A percentile compares a stretch with the other conserved stretches of the same genome.
phyloP scores from a whole-genome alignment of 2,113 vertebrate genomes.

The Verasper variegatus region DNA sequence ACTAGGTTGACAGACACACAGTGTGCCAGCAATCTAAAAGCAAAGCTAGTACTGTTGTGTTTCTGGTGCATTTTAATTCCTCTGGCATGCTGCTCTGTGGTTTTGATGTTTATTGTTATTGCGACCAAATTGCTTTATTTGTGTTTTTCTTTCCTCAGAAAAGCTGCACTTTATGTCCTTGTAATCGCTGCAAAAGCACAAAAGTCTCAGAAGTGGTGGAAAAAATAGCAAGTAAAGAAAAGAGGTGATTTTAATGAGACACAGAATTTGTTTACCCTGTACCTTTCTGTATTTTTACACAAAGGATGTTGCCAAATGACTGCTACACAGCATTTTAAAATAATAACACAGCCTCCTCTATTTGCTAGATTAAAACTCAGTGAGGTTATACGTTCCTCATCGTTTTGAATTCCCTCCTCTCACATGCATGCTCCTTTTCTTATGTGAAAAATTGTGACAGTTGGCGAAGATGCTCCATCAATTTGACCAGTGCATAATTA shows the following conservation, averaged over 20 bases:
- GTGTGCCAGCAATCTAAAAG: slow-evolving; percentile 8
- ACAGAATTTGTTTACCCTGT: not conserved
- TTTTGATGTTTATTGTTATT: slow-evolving; percentile 8
- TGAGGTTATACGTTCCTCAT: slow-evolving; percentile 10
- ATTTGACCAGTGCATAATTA: slow-evolving; percentile 36
- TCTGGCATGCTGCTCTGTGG: not conserved
- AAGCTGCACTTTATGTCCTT: not conserved
- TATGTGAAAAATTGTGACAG: slow-evolving; percentile 26
- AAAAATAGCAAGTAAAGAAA: not conserved
- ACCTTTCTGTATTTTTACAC: not conserved
- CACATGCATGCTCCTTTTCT: not conserved
- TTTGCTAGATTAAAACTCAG: slow-evolving; percentile 4
- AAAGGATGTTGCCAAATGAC: not conserved
- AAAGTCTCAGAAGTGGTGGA: not conserved
- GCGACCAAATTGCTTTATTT: slow-evolving; percentile 4
- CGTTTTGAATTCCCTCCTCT: slow-evolving; percentile 17
- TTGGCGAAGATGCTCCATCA: slow-evolving; percentile 26
- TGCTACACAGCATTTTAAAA: not conserved
- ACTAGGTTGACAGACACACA: not conserved
- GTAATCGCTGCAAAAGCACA: not conserved
- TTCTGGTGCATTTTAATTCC: not conserved
- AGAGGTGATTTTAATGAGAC: slow-evolving; percentile 5
- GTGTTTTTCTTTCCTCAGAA: not conserved
- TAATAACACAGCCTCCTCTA: not conserved
- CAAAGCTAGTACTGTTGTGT: not conserved